Percentiles rank a stretch among this genome's conserved stretches.
These are phyloP conservation scores for Anabas testudineus DNA, from an alignment of 2,797 vertebrate species.

Conservation along the genomic window DNA sequence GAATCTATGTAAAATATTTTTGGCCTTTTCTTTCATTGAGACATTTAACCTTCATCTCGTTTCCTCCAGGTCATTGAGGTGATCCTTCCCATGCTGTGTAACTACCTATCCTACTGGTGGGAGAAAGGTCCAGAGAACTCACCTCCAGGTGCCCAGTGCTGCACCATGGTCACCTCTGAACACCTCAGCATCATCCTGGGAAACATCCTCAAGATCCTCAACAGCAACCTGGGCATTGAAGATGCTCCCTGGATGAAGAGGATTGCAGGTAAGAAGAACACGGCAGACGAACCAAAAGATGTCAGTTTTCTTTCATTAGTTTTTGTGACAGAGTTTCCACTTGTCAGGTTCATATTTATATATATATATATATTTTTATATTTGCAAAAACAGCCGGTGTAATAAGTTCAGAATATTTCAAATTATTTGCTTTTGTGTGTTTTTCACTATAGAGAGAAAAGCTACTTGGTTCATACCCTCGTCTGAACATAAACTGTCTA, in stretches of 20 bases:
- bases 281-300: too few species aligned
- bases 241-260: conserved; percentile 99
- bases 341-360: neutral
- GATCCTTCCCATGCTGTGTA: conserved; percentile 96
- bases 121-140: conserved; percentile 93
- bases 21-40: neutral
- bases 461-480: too few species aligned
- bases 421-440: neutral
- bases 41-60: conserved; percentile 1
- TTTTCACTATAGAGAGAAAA: too few species aligned
- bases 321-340: neutral
- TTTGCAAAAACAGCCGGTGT: too few species aligned
- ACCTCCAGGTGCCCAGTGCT: conserved; percentile 83
- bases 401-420: neutral
- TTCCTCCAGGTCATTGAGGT: conserved; percentile 90
- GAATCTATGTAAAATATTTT: neutral
- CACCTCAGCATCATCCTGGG: conserved; percentile 95
- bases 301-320: neutral
- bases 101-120: conserved; percentile 99
- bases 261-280: conserved; percentile 87
- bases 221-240: conserved; percentile 97
- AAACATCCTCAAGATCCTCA: conserved; percentile 97
- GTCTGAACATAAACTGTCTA: too few species aligned
- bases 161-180: conserved; percentile 94
- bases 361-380: too few species aligned